Base-by-base conservation (phyloP, 2,888 invertebrate species). In the Salpingus planirostris region DNA sequence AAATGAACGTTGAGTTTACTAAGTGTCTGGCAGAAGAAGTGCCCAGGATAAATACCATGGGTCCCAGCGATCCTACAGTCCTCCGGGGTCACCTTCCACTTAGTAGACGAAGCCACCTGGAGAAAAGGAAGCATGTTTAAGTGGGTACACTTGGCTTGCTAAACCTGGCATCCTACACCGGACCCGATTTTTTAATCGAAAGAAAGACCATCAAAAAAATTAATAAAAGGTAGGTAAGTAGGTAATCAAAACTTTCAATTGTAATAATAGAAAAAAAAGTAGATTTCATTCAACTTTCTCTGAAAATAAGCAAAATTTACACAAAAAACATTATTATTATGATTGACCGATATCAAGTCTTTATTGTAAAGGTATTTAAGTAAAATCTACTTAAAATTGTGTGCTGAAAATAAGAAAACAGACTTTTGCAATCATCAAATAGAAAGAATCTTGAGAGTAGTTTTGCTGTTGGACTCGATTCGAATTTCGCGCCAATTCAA, bases 31-130 rank as follows among this genome's bases (percentile, higher is more conserved):
- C 58, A 61, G 60, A 56, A 55, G 57, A 57, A 55, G 57, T 64
- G 64, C 68, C 68, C 67, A 68, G 67, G 66, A 68, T 69, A 69
- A 68, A 68, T 69, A 69, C 69, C 69, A 68, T 69, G 68, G 69
- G 66, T 65, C 63, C 60, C 50, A 50, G 52, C 33, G 50, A 40
- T 50, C 50, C n/a, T n/a, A 44, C 42, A 29, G 49, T 52, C 51
- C 49, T 46, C 38, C 38, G 36, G 31, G 14, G 41, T 42, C 48
- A 49, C 50, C 52, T 47, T 54, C 55, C 52, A 49, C 47, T 44
- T 53, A 57, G 55, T 59, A 58, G 60, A 57, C 59, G 63, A 59
- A 54, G 57, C 54, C 65, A 69, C 68, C 69, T 69, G 68, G 61
- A 67, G 68, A 67, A 68, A 67, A 68, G 67, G 67, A 69, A 68